Evolutionary conservation across 2,888 invertebrate genomes (phyloP).

Genomic region (Latrodectus elegans): DNA sequence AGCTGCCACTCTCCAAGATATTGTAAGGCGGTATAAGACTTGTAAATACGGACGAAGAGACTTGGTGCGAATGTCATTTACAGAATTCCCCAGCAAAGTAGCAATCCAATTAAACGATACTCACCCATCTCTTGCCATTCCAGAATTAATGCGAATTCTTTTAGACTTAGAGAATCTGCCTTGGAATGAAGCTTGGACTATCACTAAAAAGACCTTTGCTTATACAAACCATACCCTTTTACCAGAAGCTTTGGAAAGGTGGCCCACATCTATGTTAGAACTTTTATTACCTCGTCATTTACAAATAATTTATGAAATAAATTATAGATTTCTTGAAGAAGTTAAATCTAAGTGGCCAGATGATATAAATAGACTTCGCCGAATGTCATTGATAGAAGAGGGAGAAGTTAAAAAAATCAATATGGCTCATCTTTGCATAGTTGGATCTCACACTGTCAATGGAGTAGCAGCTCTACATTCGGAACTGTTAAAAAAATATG

Average conservation of each 20-base stretch:
- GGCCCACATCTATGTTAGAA: slow-evolving; percentile 92
- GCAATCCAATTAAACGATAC: slow-evolving; percentile 99
- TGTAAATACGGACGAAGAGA: slow-evolving; percentile 93
- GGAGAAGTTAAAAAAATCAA: slow-evolving; percentile 96
- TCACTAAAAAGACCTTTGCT: slow-evolving; percentile 90
- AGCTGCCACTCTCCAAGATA: slow-evolving; percentile 94
- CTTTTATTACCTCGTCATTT: slow-evolving; percentile 94
- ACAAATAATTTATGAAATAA: slow-evolving; percentile 98
- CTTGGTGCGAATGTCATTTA: slow-evolving; percentile 90
- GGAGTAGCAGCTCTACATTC: slow-evolving; percentile 99
- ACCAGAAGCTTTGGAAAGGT: slow-evolving; percentile 96
- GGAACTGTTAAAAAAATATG: slow-evolving; percentile 87
- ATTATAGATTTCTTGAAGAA: slow-evolving; percentile 83
- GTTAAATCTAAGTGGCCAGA: slow-evolving; percentile 81
- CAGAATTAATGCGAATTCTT: slow-evolving; percentile 95
- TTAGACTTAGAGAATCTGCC: slow-evolving; percentile 92
- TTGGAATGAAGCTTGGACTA: slow-evolving; percentile 95
- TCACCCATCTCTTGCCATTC: slow-evolving; percentile 97
- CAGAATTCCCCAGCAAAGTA: slow-evolving; percentile 90
- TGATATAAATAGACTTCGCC: slow-evolving; percentile 77
- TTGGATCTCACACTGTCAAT: slow-evolving; percentile 97
- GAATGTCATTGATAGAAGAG: slow-evolving; percentile 96
- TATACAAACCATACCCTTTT: slow-evolving; percentile 99
- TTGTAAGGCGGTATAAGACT: slow-evolving; percentile 94
- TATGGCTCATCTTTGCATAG: slow-evolving; percentile 97